Evolutionary conservation across 2,888 invertebrate genomes (phyloP), one percentile per base, ranked within the genome.

Genomic region (Dicranocentrus wangi): DNA sequence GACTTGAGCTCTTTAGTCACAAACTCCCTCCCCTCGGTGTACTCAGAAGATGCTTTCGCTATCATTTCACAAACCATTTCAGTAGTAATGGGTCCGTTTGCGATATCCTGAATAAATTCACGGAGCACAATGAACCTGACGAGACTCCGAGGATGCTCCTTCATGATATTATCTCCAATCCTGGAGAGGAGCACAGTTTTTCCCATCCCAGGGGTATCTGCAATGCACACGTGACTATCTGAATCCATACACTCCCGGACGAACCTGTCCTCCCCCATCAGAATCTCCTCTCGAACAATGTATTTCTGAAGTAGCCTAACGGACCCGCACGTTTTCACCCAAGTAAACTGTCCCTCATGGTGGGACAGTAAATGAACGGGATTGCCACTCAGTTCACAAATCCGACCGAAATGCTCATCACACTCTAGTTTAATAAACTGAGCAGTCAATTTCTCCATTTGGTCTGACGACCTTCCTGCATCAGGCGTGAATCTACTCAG

Each of bases 171-270:
- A 1, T 32, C 25, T 32, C 13, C 61, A 8, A 61, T 10, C 3
- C 15, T 32, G 5, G 19, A 3, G 1, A 61, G 61, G 3, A 61
- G 10, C 2, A 19, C 61, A 17, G 61, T 8, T 61, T 61, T 61
- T 3, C 61, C 61, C 32, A 61, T 61, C 19, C 61, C 61, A 17
- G 61, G 39, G 2, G 39, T 61, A 19, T 61, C 61, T 17, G 39
- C 23, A 39, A 61, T 61, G 15, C 61, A 61, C 1, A 61, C 39
- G 3, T 2, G 21, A n/a, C 21, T 2, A 2, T 7, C 21, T n/a
- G 7, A 19, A 2, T 7, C 1, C 5, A 19, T 1, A 17, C 32
- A 61, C 8, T 5, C 1, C 5, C 19, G 17, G 7, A 61, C 3
- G 39, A 61, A 61, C 10, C 2, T 1, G 8, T 61, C 61, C 39